These are phyloP conservation scores for Epinotia bilunana DNA, from an alignment of 2,888 invertebrate species.

Conservation along the genomic window DNA sequence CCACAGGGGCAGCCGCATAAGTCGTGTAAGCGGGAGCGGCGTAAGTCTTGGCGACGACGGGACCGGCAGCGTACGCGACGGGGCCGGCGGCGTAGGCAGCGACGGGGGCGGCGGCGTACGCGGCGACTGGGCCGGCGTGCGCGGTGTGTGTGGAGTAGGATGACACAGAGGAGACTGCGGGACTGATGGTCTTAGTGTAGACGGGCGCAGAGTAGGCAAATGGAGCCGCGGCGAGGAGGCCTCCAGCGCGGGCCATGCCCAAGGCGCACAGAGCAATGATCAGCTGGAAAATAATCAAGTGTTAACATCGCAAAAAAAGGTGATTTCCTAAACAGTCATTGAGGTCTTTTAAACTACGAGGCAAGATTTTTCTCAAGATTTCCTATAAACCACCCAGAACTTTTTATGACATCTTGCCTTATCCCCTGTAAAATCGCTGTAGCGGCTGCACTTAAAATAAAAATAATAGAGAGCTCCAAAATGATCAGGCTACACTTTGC, in stretches of 20 bases:
- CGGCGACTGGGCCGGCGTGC: slow-evolving; percentile 26
- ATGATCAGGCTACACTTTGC: not conserved
- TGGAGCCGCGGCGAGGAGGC: slow-evolving; percentile 64
- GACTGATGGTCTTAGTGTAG: slow-evolving; percentile 69
- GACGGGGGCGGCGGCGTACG: slow-evolving; percentile 42
- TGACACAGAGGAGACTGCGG: slow-evolving; percentile 64
- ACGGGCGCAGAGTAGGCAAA: slow-evolving; percentile 64
- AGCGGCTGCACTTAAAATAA: too few species aligned
- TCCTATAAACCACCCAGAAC: not conserved
- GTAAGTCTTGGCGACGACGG: slow-evolving; percentile 60
- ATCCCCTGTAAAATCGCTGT: too few species aligned
- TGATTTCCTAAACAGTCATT: not conserved
- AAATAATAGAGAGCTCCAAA: not conserved
- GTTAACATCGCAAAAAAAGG: not conserved
- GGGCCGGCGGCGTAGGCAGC: slow-evolving; percentile 56
- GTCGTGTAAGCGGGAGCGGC: slow-evolving; percentile 56
- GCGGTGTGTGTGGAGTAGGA: slow-evolving; percentile 58
- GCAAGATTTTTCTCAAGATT: not conserved
- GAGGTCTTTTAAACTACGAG: not conserved
- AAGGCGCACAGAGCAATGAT: slow-evolving; percentile 85
- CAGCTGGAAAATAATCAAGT: slow-evolving; percentile 67
- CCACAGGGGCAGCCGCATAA: slow-evolving; percentile 44
- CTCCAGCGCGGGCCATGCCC: slow-evolving; percentile 85
- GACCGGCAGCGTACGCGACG: slow-evolving; percentile 56
- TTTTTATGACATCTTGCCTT: not conserved